Evolutionary conservation across 1,140 invertebrate genomes (phyloP), one percentile per base, ranked within the genome.

Genomic region (Papilio polyxenes): DNA sequence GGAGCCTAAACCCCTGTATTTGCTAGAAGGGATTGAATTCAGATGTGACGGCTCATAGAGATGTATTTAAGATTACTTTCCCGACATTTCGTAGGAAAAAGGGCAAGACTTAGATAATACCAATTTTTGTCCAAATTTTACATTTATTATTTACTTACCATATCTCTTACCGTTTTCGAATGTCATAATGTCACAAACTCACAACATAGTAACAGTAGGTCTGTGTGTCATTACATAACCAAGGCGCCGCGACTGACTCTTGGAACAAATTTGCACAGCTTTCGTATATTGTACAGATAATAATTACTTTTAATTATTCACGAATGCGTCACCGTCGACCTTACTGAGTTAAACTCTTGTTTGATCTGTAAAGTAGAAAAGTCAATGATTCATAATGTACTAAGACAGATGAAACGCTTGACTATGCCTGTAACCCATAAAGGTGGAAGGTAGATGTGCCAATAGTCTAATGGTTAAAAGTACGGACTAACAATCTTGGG

Each of bases 321-420:
- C 31, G 78, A 83, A 84, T 85, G 83, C 86, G 86, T 87, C 86
- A 87, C 31, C 23, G 65, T 20, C 82, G 83, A 85, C 86, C 85
- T 87, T 81, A 81, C 23, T 44, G 48, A 80, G 23, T 81, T 83
- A 65, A 81, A 72, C 15, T 20, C 40, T 7, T 48, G 37, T 72
- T 72, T 80, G 59, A 37, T 77, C 49, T 77, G 75, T 77, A 51
- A 53, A 49, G 48, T 37, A 23, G 75, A 23, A 75, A 44, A 40
- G n/a, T n/a, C 15, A n/a, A n/a, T 80, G 78, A 80, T 9, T 80
- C 77, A 79, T 79, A 31, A n/a, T 62, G 6, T 20, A 17, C 3
- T 3, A 23, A 65, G 23, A 31, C 10, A 15, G 59, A 17, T 65
- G 62, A 11, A 72, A 72, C 15, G 13, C 65, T 11, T 72, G 62